These are phyloP conservation scores for Spatulosminthurus flaviceps DNA, from an alignment of 2,888 invertebrate genomes.

Conservation along the genomic window DNA sequence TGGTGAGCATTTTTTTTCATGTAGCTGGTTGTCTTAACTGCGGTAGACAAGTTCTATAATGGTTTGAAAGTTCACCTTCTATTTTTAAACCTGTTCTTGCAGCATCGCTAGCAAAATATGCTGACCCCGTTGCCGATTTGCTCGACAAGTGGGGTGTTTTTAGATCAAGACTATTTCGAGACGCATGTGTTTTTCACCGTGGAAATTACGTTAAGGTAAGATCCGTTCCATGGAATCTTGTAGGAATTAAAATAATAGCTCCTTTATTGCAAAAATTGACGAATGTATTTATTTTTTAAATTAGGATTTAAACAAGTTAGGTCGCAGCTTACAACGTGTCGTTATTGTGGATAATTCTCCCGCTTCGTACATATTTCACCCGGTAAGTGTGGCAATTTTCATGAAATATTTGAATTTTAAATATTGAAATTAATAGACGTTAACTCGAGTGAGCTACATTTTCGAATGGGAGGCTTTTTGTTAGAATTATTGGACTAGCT, in stretches of 20 bases:
- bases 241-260: too few species aligned
- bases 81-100: conserved; percentile 22
- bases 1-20: conserved; percentile 73
- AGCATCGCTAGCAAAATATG: conserved; percentile 75
- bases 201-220: conserved; percentile 94
- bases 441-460: background rate
- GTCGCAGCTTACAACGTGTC: conserved; percentile 94
- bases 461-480: background rate
- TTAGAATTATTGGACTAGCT: background rate
- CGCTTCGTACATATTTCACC: conserved; percentile 99
- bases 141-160: conserved; percentile 98
- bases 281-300: conserved; percentile 10
- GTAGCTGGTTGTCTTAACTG: background rate
- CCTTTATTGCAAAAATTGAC: background rate
- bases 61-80: background rate
- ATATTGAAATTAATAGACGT: too few species aligned
- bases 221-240: background rate
- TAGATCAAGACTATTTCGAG: conserved; percentile 95
- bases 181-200: conserved; percentile 99
- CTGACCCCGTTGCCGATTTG: conserved; percentile 98
- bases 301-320: conserved; percentile 92
- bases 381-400: conserved; percentile 68
- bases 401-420: too few species aligned
- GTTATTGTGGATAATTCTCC: conserved; percentile 99
- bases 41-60: background rate